A percentile compares a stretch with the other conserved stretches of the same genome.
These are phyloP conservation scores for Turnix velox DNA, from an alignment of 2,113 vertebrate species.

Conservation along the genomic window DNA sequence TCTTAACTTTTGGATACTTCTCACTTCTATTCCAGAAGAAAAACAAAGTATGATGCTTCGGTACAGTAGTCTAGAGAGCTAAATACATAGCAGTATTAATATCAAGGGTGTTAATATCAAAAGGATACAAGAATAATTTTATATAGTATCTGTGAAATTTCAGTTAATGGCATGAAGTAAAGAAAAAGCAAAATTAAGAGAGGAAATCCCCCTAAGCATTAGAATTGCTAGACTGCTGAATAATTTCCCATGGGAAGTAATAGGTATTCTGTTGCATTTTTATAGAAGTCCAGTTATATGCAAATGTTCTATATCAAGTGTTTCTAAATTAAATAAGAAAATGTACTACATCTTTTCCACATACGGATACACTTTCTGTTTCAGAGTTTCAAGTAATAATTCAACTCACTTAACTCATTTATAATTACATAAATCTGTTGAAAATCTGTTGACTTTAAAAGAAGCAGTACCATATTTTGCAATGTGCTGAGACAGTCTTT, in stretches of 20 bases:
- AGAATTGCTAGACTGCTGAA: not conserved
- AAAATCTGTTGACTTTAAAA: not conserved
- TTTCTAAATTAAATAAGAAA: not conserved
- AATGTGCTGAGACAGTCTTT: not conserved
- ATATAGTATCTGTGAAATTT: not conserved
- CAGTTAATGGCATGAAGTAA: not conserved
- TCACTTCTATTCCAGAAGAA: not conserved
- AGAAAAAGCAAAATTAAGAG: not conserved
- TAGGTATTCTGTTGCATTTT: not conserved
- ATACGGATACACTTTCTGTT: not conserved
- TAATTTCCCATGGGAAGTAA: not conserved
- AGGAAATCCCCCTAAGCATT: not conserved
- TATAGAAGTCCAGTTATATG: not conserved
- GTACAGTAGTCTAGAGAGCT: not conserved
- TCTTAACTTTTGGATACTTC: not conserved
- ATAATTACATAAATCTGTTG: not conserved
- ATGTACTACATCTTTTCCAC: not conserved
- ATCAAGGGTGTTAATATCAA: not conserved
- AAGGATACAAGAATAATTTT: not conserved
- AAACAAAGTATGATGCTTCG: not conserved
- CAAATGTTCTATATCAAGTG: not conserved
- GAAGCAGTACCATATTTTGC: not conserved
- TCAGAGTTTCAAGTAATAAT: not conserved
- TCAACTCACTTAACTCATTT: not conserved
- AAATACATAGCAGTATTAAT: not conserved